Conservation (phyloP, 1,140 invertebrate genomes). For the Yoshiicerus persimilis region DNA sequence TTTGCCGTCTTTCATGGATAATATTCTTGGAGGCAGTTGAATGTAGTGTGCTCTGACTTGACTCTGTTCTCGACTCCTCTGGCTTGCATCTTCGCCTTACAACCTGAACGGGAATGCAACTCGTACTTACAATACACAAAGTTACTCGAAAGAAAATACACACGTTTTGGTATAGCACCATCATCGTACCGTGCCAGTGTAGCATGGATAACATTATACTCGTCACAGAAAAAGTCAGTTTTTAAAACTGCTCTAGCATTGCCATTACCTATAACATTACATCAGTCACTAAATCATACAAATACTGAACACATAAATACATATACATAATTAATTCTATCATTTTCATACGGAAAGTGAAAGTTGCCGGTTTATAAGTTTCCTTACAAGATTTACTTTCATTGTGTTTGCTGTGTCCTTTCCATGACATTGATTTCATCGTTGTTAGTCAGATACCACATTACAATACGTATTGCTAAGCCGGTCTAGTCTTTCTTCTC, state of each 20-base stretch:
- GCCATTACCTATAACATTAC: background rate
- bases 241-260: background rate
- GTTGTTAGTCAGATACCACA: no score
- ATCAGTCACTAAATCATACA: background rate
- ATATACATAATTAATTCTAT: background rate
- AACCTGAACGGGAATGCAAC: background rate
- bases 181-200: no score
- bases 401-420: background rate
- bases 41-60: slow-evolving; percentile 8
- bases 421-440: slow-evolving; percentile 5
- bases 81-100: background rate
- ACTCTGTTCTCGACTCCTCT: background rate
- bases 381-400: background rate
- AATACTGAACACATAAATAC: background rate
- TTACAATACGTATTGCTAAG: no score
- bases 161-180: background rate
- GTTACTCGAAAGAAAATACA: background rate
- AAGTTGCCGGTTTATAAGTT: background rate
- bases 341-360: background rate
- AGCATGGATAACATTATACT: background rate
- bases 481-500: background rate
- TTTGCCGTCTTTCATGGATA: slow-evolving; percentile 16
- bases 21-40: background rate
- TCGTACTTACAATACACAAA: background rate
- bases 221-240: background rate